These are phyloP conservation scores for Wasmannia auropunctata DNA, from an alignment of 1,140 invertebrate genomes.

Conservation along the genomic window DNA sequence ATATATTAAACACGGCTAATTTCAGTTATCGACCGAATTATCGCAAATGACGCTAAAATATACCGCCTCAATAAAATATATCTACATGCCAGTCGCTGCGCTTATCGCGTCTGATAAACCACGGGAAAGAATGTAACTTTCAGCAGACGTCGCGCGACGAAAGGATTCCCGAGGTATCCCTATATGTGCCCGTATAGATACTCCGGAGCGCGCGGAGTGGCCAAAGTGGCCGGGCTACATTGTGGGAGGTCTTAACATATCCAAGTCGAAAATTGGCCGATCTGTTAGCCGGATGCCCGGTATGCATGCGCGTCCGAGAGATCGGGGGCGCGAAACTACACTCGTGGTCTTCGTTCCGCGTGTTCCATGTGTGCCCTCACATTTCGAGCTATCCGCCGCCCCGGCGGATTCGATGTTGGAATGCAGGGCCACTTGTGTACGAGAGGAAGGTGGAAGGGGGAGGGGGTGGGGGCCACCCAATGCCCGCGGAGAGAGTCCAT, in stretches of 20 bases:
- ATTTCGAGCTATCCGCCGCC: slow-evolving; percentile 62
- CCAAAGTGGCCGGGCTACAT: slow-evolving; percentile 61
- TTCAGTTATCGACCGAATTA: neutral
- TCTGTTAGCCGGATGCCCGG: slow-evolving; percentile 70
- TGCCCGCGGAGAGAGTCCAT: slow-evolving; percentile 68
- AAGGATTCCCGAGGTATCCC: slow-evolving; percentile 43
- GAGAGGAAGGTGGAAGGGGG: too few relatives aligned
- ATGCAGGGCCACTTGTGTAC: slow-evolving; percentile 72
- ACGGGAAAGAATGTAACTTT: neutral
- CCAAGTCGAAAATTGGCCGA: slow-evolving; percentile 71
- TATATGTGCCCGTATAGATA: slow-evolving; percentile 44
- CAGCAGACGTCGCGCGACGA: neutral
- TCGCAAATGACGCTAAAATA: neutral
- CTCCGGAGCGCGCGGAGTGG: neutral
- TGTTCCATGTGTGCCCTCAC: slow-evolving; percentile 65
- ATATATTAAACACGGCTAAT: neutral
- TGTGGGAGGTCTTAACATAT: slow-evolving; percentile 75
- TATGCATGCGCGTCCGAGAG: slow-evolving; percentile 70
- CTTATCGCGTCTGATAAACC: neutral
- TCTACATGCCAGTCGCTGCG: neutral
- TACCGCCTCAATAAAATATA: neutral
- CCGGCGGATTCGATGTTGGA: slow-evolving; percentile 69
- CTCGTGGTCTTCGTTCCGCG: slow-evolving; percentile 67
- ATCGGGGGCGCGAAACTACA: slow-evolving; percentile 71
- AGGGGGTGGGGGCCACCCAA: slow-evolving; percentile 71